Conservation (phyloP, 2,888 invertebrate species). For the Lasioglossum leucozonium region DNA sequence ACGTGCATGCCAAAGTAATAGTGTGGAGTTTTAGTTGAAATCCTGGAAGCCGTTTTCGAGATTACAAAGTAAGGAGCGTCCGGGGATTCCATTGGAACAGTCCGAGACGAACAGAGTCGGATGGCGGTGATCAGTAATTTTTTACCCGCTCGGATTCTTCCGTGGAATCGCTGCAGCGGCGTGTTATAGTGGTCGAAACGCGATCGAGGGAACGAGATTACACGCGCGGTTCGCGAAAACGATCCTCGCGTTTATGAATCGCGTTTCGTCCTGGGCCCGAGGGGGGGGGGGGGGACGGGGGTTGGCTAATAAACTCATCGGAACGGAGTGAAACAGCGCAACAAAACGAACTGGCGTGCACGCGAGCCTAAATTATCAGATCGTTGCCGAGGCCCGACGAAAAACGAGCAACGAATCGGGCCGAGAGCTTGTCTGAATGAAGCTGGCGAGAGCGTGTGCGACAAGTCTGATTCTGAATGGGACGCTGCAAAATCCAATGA, state of each 20-base stretch:
- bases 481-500: neutral
- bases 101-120: neutral
- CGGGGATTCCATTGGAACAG: neutral
- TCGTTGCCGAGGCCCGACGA: constrained; percentile 30
- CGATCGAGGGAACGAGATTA: neutral
- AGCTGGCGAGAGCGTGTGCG: constrained; percentile 28
- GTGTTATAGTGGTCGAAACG: neutral
- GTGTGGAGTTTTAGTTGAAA: neutral
- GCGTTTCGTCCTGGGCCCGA: neutral
- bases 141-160: neutral
- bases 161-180: neutral
- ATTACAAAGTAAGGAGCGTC: neutral
- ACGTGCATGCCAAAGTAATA: constrained; percentile 1
- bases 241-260: constrained; percentile 4
- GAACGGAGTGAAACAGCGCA: constrained; percentile 13
- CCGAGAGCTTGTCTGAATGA: constrained; percentile 17
- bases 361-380: constrained; percentile 51
- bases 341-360: constrained; percentile 33
- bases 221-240: neutral
- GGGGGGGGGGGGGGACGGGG: too few relatives aligned
- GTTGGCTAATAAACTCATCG: constrained; percentile 31
- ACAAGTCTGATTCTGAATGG: constrained; percentile 50
- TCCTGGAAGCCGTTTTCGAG: neutral
- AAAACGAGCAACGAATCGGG: constrained; percentile 23
- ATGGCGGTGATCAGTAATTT: neutral